Evolutionary conservation across 2,888 invertebrate genomes (phyloP), one percentile per base, ranked within the genome.

Genomic region (Bruchidius siliquastri): DNA sequence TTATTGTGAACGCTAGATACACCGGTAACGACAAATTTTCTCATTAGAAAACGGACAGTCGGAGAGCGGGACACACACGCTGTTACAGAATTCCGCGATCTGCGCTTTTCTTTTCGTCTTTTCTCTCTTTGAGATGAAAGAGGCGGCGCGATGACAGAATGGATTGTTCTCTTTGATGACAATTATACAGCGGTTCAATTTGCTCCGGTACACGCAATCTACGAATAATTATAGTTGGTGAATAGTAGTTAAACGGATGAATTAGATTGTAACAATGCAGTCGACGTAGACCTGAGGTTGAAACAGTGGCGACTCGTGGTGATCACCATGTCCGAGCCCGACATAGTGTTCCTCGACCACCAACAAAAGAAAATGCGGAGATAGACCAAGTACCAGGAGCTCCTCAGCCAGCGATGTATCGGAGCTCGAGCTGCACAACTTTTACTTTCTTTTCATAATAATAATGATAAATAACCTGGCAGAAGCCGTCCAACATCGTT

Each of bases 1-100:
- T 72, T 26, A 67, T 72, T 49, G 72, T 21, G 72, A n/a, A 22
- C 22, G 10, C 0, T 69, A n/a, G 70, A 70, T 30, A 13, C 70
- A 69, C 26, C 20, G 20, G 22, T 67, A 66, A 73, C 72, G 73
- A 73, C 73, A 73, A 73, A 73, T 73, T 73, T 68, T 68, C 66
- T 71, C 73, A 69, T 71, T 73, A 69, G 69, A 69, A 18, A 32
- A 32, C 68, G 68, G n/a, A n/a, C n/a, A n/a, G 20, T 32, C 22
- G 68, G 49, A 49, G 6, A 13, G 10, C 66, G 13, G 68, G 32
- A 68, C 73, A 71, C 73, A 73, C 73, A 72, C 49, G 67, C 22
- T 26, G 66, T 32, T 22, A 68, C 21, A 66, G 13, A 22, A 66
- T 72, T 70, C 70, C 67, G 70, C 69, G 69, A 69, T 70, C 70